phyloP scores from a whole-genome alignment of 2,888 invertebrate species.

The Strigamia transsilvanica region DNA sequence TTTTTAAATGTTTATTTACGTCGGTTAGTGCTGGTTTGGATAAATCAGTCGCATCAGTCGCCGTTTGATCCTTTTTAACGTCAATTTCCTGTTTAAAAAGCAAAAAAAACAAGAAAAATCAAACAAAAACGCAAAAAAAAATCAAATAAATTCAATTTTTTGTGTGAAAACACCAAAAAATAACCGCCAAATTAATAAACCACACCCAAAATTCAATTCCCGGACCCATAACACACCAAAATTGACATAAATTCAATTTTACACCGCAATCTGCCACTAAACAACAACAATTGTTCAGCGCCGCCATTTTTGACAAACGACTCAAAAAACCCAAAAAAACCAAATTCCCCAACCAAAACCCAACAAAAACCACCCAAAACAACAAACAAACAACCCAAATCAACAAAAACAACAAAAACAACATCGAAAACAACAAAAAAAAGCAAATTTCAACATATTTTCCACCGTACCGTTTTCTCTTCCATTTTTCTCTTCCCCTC shows the following conservation, averaged over 20 bases:
- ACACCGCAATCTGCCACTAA: too few relatives aligned
- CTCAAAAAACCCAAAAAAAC: not conserved
- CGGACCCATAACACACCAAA: too few relatives aligned
- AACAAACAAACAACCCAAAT: not conserved
- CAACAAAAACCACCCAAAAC: not conserved
- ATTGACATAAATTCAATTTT: too few relatives aligned
- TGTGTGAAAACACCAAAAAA: too few relatives aligned
- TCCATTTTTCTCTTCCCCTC: slow-evolving; percentile 54
- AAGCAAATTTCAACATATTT: not conserved
- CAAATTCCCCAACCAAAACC: too few relatives aligned
- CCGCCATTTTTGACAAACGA: too few relatives aligned
- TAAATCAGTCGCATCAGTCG: slow-evolving; percentile 56
- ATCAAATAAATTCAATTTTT: not conserved
- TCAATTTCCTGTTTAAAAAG: slow-evolving; percentile 53
- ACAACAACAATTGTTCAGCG: too few relatives aligned
- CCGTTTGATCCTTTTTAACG: slow-evolving; percentile 55
- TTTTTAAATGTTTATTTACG: not conserved
- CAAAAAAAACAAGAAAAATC: not conserved
- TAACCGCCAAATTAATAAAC: too few relatives aligned
- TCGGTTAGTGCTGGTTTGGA: slow-evolving; percentile 57
- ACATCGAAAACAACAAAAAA: not conserved
- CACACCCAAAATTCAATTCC: too few relatives aligned
- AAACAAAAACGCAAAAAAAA: not conserved
- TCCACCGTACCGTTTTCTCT: not conserved
- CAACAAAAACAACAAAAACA: not conserved